A percentile compares a stretch with the other conserved stretches of the same genome.
These are phyloP conservation scores for Dolomedes plantarius DNA, from an alignment of 2,888 invertebrate species.

Conservation along the genomic window DNA sequence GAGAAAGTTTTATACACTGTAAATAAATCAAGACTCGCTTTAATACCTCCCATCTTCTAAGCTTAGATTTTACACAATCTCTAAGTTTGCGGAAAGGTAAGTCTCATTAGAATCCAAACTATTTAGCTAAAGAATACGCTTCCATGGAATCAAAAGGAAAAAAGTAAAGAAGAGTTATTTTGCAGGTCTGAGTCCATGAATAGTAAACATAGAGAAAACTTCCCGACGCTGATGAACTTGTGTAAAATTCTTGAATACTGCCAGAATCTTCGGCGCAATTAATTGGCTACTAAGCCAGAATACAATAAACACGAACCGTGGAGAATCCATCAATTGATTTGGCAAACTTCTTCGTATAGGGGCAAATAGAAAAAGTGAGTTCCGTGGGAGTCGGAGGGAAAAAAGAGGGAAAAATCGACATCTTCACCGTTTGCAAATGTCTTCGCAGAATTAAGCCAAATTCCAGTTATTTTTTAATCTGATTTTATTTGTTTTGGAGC, in stretches of 20 bases:
- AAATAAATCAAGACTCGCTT: too few relatives aligned
- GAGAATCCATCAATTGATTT: constrained; percentile 51
- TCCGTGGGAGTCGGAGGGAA: constrained; percentile 3
- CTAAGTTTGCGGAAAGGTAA: constrained; percentile 24
- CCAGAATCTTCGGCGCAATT: constrained; percentile 35
- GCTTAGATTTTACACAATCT: background rate
- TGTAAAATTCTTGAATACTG: constrained; percentile 25
- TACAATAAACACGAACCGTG: constrained; percentile 47
- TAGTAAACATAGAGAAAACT: constrained; percentile 46
- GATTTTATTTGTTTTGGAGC: constrained; percentile 45
- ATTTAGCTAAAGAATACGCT: constrained; percentile 47
- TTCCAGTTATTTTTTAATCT: constrained; percentile 29
- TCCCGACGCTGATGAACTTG: constrained; percentile 42
- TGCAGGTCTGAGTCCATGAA: constrained; percentile 28
- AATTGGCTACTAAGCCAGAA: constrained; percentile 59
- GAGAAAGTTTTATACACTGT: too few relatives aligned
- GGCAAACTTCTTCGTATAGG: constrained; percentile 49
- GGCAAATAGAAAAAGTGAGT: constrained; percentile 25
- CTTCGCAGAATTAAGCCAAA: constrained; percentile 28
- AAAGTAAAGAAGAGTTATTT: background rate
- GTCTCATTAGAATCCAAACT: constrained; percentile 55
- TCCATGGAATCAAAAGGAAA: background rate
- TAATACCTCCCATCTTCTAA: too few relatives aligned
- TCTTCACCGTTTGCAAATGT: constrained; percentile 27
- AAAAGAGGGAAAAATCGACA: constrained; percentile 18